A percentile compares a stretch with the other conserved stretches of the same genome.
Conservation (phyloP, 2,888 invertebrate species). For the Euproctis similis region DNA sequence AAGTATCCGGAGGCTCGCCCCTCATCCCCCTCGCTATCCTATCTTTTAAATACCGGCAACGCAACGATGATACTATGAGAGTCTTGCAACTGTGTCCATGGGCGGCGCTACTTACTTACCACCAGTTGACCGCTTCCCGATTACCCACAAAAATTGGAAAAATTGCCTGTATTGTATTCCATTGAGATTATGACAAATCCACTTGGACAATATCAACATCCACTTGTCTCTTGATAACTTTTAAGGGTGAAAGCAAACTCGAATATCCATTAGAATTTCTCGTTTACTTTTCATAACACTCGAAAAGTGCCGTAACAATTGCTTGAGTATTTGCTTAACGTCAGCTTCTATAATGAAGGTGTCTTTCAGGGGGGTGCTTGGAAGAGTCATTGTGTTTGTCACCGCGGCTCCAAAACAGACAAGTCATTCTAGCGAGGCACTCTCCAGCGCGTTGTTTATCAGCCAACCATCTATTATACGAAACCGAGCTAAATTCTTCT, state of each 20-base stretch:
- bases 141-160: too few relatives aligned
- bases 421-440: conserved; percentile 29
- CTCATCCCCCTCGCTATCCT: too few relatives aligned
- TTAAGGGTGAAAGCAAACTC: conserved; percentile 23
- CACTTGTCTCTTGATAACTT: conserved; percentile 29
- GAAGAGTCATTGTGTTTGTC: conserved; percentile 50
- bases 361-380: conserved; percentile 56
- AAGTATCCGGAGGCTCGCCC: too few relatives aligned
- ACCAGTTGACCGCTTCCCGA: too few relatives aligned
- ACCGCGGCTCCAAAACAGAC: conserved; percentile 30
- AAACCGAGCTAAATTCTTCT: conserved; percentile 14
- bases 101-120: too few relatives aligned
- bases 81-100: too few relatives aligned
- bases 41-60: too few relatives aligned
- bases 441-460: conserved; percentile 23
- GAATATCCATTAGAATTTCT: conserved; percentile 20
- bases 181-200: conserved; percentile 27
- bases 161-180: too few relatives aligned
- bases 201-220: conserved; percentile 26
- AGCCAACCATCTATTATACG: conserved; percentile 15
- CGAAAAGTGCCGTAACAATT: conserved; percentile 38
- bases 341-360: conserved; percentile 58
- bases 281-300: conserved; percentile 33
- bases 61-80: too few relatives aligned
- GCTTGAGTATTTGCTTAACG: conserved; percentile 49